Evolutionary conservation across 2,888 invertebrate genomes (phyloP).

Genomic region (Proisotoma minuta): DNA sequence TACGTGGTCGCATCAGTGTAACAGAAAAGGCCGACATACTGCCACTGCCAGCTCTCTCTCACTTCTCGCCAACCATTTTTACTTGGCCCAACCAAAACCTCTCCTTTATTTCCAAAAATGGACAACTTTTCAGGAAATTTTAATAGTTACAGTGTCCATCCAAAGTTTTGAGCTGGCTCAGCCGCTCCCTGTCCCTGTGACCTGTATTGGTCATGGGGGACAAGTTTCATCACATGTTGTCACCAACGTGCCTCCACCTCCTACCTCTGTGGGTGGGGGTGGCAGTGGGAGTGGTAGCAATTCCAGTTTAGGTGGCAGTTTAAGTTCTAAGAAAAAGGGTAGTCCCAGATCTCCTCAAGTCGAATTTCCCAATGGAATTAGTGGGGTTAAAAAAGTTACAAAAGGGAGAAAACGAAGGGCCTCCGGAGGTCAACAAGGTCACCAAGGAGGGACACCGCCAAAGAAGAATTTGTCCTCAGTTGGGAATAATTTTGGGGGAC

Average conservation of each 20-base stretch:
- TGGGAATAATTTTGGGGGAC: background rate
- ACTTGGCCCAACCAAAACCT: no score
- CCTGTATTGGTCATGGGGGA: constrained; percentile 11
- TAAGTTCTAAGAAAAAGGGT: background rate
- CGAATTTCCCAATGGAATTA: no score
- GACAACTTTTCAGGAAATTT: no score
- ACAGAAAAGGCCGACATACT: constrained; percentile 4
- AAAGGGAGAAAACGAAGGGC: background rate
- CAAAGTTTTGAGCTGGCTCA: constrained; percentile 4
- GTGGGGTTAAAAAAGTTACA: constrained; percentile 5
- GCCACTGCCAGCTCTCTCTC: background rate
- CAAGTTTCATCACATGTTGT: no score
- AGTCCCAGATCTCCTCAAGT: background rate
- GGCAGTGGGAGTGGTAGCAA: constrained; percentile 10
- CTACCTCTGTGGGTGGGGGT: background rate
- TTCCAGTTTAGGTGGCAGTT: background rate
- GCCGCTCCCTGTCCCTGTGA: constrained; percentile 10
- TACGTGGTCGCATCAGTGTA: background rate
- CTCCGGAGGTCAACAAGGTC: background rate
- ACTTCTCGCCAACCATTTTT: background rate
- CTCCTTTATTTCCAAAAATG: no score
- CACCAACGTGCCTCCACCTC: no score
- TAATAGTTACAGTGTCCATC: background rate
- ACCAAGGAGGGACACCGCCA: background rate
- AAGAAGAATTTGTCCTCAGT: constrained; percentile 1